A percentile compares a stretch with the other conserved stretches of the same genome.
Conservation (phyloP, 2,797 vertebrate species). For the Threskiornis aethiopicus region DNA sequence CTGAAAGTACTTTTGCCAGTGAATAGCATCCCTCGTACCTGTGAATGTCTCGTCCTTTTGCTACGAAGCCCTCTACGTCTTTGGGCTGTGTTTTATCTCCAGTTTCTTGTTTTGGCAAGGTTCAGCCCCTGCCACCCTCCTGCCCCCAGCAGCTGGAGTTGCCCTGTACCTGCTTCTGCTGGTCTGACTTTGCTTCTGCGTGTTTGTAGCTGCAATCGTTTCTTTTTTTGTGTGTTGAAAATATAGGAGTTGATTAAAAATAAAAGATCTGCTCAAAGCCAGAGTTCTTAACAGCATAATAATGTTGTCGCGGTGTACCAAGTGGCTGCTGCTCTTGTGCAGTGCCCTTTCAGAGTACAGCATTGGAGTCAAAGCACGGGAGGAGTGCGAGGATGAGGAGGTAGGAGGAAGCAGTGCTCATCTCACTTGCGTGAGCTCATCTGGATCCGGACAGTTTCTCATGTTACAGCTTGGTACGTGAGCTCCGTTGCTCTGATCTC, state of each 20-base stretch:
- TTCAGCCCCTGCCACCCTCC: neutral
- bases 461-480: neutral
- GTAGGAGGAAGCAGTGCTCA: neutral
- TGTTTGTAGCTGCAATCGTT: neutral
- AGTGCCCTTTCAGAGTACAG: neutral
- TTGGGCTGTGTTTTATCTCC: neutral
- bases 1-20: neutral
- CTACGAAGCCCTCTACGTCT: neutral
- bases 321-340: too few relatives aligned
- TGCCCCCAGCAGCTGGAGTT: neutral
- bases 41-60: neutral
- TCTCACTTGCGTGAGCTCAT: neutral
- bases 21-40: rapidly evolving
- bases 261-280: neutral
- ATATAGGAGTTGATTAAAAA: neutral
- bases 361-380: neutral
- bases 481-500: neutral
- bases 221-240: neutral
- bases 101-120: neutral
- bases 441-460: neutral
- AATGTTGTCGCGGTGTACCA: neutral
- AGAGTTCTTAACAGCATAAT: neutral
- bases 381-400: neutral
- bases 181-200: neutral
- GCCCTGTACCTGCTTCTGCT: neutral